Percentiles rank a stretch among this genome's conserved stretches.
Conservation (phyloP, 2,797 vertebrate genomes). For the Diplodus sargus region DNA sequence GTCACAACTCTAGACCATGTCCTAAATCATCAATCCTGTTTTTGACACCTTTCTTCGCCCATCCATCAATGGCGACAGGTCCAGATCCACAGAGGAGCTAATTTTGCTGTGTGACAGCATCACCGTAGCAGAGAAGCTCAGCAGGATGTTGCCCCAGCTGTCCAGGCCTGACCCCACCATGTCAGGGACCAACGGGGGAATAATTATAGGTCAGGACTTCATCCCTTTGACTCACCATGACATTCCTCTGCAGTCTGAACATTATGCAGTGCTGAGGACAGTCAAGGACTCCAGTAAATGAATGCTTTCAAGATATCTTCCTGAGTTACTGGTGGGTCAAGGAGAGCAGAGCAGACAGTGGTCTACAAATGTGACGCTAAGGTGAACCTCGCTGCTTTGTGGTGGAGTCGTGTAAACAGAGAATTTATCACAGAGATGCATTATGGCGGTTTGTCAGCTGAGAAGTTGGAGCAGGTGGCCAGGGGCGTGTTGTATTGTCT, state of each 20-base stretch:
- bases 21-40: constrained; percentile 73
- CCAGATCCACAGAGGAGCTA: constrained; percentile 70
- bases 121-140: constrained; percentile 74
- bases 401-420: constrained; percentile 73
- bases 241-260: constrained; percentile 81
- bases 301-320: constrained; percentile 79
- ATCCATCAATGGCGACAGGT: constrained; percentile 70
- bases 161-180: constrained; percentile 81
- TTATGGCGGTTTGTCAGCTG: constrained; percentile 71
- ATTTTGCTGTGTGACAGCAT: constrained; percentile 84
- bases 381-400: constrained; percentile 56
- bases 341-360: constrained; percentile 54
- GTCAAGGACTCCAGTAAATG: constrained; percentile 76
- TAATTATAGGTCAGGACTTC: constrained; percentile 87
- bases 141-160: constrained; percentile 87
- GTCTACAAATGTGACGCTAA: constrained; percentile 31
- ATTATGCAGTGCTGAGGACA: constrained; percentile 73
- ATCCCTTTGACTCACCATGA: constrained; percentile 79
- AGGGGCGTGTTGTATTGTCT: constrained; percentile 73
- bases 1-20: constrained; percentile 69
- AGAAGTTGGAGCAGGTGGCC: constrained; percentile 80
- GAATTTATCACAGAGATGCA: constrained; percentile 69
- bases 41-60: constrained; percentile 73
- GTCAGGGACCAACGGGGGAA: constrained; percentile 82
- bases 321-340: constrained; percentile 55